Evolutionary conservation across 2,888 invertebrate genomes (phyloP).

Genomic region (Drosophila mulleri): DNA sequence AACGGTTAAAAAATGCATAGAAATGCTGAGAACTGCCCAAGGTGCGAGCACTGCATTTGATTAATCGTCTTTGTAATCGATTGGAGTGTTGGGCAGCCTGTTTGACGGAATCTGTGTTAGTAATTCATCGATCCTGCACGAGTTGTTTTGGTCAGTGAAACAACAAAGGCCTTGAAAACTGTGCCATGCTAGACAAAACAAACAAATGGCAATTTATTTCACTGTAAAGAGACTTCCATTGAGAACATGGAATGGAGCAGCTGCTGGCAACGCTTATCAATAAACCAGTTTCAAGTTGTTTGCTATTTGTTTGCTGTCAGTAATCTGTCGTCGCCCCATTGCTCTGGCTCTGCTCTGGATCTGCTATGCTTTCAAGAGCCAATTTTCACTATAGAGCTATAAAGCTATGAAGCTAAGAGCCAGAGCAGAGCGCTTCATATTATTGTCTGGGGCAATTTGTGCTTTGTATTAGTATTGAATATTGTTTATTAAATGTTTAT

Average conservation of each 20-base stretch:
- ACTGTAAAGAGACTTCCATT: constrained; percentile 65
- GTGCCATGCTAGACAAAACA: constrained; percentile 58
- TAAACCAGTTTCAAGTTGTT: constrained; percentile 44
- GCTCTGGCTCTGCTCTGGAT: constrained; percentile 44
- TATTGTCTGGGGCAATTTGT: constrained; percentile 44
- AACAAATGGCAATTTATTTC: constrained; percentile 53
- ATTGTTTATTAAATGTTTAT: constrained; percentile 70
- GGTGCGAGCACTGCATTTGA: constrained; percentile 17
- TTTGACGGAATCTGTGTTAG: background rate
- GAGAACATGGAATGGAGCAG: constrained; percentile 53
- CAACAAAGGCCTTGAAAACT: constrained; percentile 67
- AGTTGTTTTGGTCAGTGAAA: constrained; percentile 3
- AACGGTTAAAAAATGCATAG: constrained; percentile 56
- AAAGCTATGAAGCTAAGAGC: constrained; percentile 6
- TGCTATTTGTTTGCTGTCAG: constrained; percentile 67
- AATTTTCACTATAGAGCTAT: constrained; percentile 60
- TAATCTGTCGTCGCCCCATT: constrained; percentile 64
- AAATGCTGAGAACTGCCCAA: constrained; percentile 26
- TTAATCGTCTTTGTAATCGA: constrained; percentile 38
- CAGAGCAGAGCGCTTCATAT: constrained; percentile 30
- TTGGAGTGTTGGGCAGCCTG: constrained; percentile 16
- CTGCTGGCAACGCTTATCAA: constrained; percentile 39
- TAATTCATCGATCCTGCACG: constrained; percentile 18
- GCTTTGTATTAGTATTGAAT: constrained; percentile 61
- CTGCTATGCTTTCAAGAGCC: constrained; percentile 53